Base-by-base conservation (phyloP, 2,888 invertebrate species). In the Drosophila atripex region DNA sequence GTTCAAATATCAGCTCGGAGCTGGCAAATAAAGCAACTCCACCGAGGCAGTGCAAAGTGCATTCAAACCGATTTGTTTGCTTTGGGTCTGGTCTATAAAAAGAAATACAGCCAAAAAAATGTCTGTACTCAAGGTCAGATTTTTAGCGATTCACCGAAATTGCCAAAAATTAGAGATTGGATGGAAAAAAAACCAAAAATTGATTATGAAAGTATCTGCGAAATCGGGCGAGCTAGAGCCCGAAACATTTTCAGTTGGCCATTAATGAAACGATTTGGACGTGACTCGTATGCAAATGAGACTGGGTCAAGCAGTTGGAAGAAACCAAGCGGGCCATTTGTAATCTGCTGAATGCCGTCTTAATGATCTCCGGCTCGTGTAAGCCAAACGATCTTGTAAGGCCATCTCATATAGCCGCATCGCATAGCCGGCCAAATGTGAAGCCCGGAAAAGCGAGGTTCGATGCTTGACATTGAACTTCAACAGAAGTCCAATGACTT, bases 191-290 rank as follows among this genome's bases (percentile, higher is more conserved):
- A 23, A 23, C 0, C 21, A 23, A 73, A 74, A 70, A 56, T 23
- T 57, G 74, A 68, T 82, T 78, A 66, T 85, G 86, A 82, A 82
- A 82, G 82, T 85, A 60, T 71, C 74, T 65, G 79, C 83, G 71
- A 76, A 71, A 73, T 73, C 73, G 49, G 71, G 61, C 61, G 49
- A 73, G 68, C 68, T 56, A 41, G 69, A 74, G 60, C 49, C 18
- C 47, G 16, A 61, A 32, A 51, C 59, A 56, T 46, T 38, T 59
- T 57, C 53, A 60, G 59, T 57, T 68, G 56, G n/a, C 53, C 51
- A 69, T 70, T 78, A 78, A 78, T 75, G 70, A 86, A 69, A 39
- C 60, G 45, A 32, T 59, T 51, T 61, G 51, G 78, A 73, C 68
- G 76, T 30, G 54, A 21, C 45, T 53, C 47, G 58, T 73, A 87